Conservation (phyloP, 2,797 vertebrate species). For the Sebastes cheni region DNA sequence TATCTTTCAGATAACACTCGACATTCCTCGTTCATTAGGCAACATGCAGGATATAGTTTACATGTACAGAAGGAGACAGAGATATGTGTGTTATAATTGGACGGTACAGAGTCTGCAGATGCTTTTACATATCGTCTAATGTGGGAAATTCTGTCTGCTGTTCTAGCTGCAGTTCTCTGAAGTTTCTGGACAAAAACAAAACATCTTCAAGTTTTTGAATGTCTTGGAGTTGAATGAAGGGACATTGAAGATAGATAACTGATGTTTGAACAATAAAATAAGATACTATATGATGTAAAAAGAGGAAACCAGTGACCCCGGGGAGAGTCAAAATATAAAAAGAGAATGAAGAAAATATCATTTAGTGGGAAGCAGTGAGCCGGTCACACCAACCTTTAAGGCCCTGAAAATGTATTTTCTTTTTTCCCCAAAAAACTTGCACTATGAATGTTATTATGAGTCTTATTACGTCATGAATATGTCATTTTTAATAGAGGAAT, state of each 20-base stretch:
- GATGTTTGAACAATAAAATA: neutral
- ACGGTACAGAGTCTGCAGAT: neutral
- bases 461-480: neutral
- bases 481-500: neutral
- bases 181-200: neutral
- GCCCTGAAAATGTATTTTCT: neutral
- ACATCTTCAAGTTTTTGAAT: neutral
- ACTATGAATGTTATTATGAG: neutral
- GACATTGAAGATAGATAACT: neutral
- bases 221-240: neutral
- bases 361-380: too few relatives aligned
- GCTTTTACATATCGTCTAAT: neutral
- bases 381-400: neutral
- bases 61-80: neutral
- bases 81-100: neutral
- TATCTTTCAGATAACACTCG: constrained; percentile 39
- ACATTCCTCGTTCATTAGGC: constrained; percentile 43
- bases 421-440: neutral
- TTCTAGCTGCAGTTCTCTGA: neutral
- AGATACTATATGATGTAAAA: neutral
- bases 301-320: neutral
- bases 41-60: constrained; percentile 1
- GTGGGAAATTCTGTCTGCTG: neutral
- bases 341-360: too few relatives aligned
- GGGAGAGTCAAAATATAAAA: neutral